Base-by-base conservation (phyloP, 2,888 invertebrate genomes). In the Papilio demoleus region DNA sequence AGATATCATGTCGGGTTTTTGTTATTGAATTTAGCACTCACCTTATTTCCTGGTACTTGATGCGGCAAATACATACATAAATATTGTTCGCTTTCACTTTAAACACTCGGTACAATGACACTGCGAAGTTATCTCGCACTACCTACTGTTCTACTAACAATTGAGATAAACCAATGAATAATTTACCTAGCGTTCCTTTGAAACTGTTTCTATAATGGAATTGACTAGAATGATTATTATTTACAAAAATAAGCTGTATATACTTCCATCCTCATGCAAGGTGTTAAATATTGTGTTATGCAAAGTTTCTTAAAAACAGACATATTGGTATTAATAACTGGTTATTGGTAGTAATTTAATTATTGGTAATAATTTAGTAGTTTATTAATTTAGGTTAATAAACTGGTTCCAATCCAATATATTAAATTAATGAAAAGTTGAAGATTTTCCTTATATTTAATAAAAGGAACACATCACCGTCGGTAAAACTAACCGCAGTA, bases 81-180 rank as follows among this genome's bases (percentile, higher is more conserved):
- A 69, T 24, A 58, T 64, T 22, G 40, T 50, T 59, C 38, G 53
- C 68, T 69, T 69, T 69, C 68, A 61, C 68, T 69, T 65, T 42
- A 17, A 65, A 68, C 42, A 38, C 62, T 50, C 22, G 27, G 19
- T 27, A 31, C 11, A 22, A 22, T 14, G 50, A 22, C 5, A 50
- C 24, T 22, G n/a, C 22, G 5, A 12, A 65, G 17, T 24, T 56
- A 64, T 34, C 50, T 24, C 27, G 31, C 9, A 53, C n/a, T 53
- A 53, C 53, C 53, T 53, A 53, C 53, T 53, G 53, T 14, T 27
- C 53, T 53, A 53, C 50, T 50, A 50, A 50, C 31, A 53, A 53
- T 53, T 31, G 31, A 31, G 27, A 53, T 9, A 17, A 31, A 31
- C 27, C 2, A 53, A 27, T 50, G 19, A 50, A 50, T 50, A 8